phyloP scores from a whole-genome alignment of 2,888 invertebrate species.

The Apamea anceps region DNA sequence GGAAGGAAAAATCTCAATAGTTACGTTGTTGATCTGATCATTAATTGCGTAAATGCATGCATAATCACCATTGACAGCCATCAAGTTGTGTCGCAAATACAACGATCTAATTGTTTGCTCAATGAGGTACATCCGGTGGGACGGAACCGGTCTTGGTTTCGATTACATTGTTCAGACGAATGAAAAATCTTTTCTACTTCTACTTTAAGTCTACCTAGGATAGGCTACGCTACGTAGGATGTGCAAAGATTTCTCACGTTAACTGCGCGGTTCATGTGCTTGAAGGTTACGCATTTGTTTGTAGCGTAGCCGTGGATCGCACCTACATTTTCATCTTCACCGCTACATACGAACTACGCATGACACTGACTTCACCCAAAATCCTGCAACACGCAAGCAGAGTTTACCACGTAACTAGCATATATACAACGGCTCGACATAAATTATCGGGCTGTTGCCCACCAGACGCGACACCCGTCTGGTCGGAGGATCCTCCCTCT shows the following conservation, averaged over 20 bases:
- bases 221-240: neutral
- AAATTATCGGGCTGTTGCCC: no score
- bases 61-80: slow-evolving; percentile 52
- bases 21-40: slow-evolving; percentile 52
- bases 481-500: no score
- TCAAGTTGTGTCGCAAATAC: slow-evolving; percentile 22
- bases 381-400: no score
- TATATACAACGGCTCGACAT: no score
- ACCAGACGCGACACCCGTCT: no score
- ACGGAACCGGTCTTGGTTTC: slow-evolving; percentile 61
- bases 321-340: no score
- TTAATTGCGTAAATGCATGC: slow-evolving; percentile 50
- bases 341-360: no score
- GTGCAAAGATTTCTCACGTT: neutral
- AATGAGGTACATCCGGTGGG: slow-evolving; percentile 73
- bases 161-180: slow-evolving; percentile 3
- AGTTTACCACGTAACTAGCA: no score
- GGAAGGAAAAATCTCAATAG: slow-evolving; percentile 59
- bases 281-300: neutral
- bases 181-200: slow-evolving; percentile 1
- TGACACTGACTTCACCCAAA: no score
- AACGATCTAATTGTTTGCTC: slow-evolving; percentile 65
- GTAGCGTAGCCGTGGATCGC: neutral
- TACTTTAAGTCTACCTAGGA: neutral
- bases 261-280: neutral